Percentiles rank a stretch among this genome's conserved stretches.
These are phyloP conservation scores for Cryptocheilus praepositus DNA, from an alignment of 2,888 invertebrate genomes.

Conservation along the genomic window DNA sequence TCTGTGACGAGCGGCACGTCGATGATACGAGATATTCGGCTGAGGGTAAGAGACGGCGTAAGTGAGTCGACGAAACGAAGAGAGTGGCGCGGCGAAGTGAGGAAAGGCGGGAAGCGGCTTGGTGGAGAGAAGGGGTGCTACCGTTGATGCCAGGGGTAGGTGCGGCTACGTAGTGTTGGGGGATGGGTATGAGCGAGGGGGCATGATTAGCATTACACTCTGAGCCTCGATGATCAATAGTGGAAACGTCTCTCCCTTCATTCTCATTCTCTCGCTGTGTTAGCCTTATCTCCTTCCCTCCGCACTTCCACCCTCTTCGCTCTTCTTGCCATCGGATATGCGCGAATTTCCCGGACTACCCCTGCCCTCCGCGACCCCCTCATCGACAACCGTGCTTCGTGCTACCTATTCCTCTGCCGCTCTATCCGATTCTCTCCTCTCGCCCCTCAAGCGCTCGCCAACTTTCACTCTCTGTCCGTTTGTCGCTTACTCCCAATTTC, in stretches of 20 bases:
- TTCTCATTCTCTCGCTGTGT: slow-evolving; percentile 72
- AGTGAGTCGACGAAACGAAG: slow-evolving; percentile 45
- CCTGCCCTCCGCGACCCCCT: slow-evolving; percentile 34
- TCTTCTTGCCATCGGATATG: slow-evolving; percentile 17
- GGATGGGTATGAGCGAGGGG: slow-evolving; percentile 62
- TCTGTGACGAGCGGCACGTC: slow-evolving; percentile 64
- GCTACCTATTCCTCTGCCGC: slow-evolving; percentile 35
- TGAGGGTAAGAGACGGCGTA: slow-evolving; percentile 37
- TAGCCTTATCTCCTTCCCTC: slow-evolving; percentile 71
- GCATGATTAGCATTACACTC: slow-evolving; percentile 75
- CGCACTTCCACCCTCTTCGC: slow-evolving; percentile 36
- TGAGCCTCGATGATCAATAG: slow-evolving; percentile 75
- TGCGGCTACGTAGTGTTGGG: slow-evolving; percentile 54
- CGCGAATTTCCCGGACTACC: slow-evolving; percentile 62
- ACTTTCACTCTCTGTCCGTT: slow-evolving; percentile 29
- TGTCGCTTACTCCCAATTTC: slow-evolving; percentile 19
- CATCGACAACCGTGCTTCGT: slow-evolving; percentile 25
- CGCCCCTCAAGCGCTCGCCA: slow-evolving; percentile 45
- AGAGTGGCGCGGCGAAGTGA: slow-evolving; percentile 14
- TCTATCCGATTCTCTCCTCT: slow-evolving; percentile 36
- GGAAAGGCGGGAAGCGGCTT: slow-evolving; percentile 29
- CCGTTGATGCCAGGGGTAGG: slow-evolving; percentile 46
- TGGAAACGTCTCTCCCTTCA: slow-evolving; percentile 74
- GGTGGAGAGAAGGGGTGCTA: slow-evolving; percentile 49
- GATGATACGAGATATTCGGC: slow-evolving; percentile 36